Conservation (phyloP, 2,113 vertebrate species). For the Corydoras maculifer region DNA sequence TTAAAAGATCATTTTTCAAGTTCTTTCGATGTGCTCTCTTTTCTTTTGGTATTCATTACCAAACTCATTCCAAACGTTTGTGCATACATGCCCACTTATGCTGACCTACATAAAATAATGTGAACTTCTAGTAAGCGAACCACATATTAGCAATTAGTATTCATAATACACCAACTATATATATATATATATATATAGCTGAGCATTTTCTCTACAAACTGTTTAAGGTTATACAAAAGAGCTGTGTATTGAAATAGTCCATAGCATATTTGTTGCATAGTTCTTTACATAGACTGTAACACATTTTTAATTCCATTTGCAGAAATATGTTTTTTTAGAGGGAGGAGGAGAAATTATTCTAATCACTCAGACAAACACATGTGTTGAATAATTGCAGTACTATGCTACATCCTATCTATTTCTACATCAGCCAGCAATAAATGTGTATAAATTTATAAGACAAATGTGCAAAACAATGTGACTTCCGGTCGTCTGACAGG, state of each 20-base stretch:
- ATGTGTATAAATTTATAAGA: slow-evolving; percentile 18
- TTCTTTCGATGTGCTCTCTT: background rate
- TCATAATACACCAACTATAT: no score
- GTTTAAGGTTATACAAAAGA: background rate
- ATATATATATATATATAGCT: background rate
- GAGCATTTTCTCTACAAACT: background rate
- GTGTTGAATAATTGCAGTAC: slow-evolving; percentile 7
- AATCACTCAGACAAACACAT: background rate
- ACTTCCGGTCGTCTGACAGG: slow-evolving; percentile 8
- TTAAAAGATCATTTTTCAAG: no score
- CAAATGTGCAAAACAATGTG: slow-evolving; percentile 27
- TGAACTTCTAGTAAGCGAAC: background rate
- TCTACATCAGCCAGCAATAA: slow-evolving; percentile 13
- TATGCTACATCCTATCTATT: slow-evolving; percentile 22
- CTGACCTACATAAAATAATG: background rate
- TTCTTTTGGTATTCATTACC: background rate
- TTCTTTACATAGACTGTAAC: background rate
- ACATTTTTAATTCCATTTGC: background rate
- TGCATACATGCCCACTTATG: background rate
- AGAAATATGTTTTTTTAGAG: slow-evolving; percentile 1
- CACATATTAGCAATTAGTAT: background rate
- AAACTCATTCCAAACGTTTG: background rate
- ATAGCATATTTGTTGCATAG: slow-evolving; percentile 40
- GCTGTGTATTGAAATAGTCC: slow-evolving; percentile 6
- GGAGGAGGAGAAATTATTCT: background rate